phyloP scores from a whole-genome alignment of 1,140 invertebrate genomes.

The Drosophila repleta region DNA sequence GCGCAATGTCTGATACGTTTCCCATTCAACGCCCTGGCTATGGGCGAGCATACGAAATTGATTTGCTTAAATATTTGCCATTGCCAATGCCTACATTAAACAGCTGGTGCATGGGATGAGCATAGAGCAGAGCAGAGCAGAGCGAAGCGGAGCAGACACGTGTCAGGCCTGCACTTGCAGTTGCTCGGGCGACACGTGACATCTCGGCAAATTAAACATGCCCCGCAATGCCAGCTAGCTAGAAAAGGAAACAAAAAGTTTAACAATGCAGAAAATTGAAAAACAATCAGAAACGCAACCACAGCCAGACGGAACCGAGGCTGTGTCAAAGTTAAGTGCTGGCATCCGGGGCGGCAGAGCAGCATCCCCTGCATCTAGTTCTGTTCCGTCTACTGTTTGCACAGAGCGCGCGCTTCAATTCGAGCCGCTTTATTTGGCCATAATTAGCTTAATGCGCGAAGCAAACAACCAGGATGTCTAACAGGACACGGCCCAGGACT shows the following conservation, averaged over 20 bases:
- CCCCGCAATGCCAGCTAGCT: background rate
- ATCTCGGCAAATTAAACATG: constrained; percentile 75
- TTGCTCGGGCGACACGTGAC: constrained; percentile 64
- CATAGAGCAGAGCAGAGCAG: constrained; percentile 13
- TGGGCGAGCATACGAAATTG: constrained; percentile 70
- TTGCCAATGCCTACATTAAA: constrained; percentile 50
- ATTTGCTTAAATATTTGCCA: constrained; percentile 79
- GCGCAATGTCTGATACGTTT: constrained; percentile 61
- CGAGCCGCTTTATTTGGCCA: constrained; percentile 77
- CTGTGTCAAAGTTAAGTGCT: constrained; percentile 66
- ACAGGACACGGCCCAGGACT: constrained; percentile 5
- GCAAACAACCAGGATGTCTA: constrained; percentile 65
- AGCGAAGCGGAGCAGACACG: constrained; percentile 46
- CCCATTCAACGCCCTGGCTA: constrained; percentile 46
- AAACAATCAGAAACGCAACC: constrained; percentile 75
- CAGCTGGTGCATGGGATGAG: constrained; percentile 43
- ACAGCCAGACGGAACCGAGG: constrained; percentile 19
- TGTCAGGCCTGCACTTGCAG: constrained; percentile 67
- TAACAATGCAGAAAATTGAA: constrained; percentile 84
- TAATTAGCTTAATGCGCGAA: constrained; percentile 80
- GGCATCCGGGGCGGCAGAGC: constrained; percentile 36
- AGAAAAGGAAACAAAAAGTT: constrained; percentile 56
- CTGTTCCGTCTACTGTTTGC: constrained; percentile 44
- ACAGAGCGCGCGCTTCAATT: constrained; percentile 64
- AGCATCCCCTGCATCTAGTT: background rate